phyloP scores from a whole-genome alignment of 2,888 invertebrate species.

The Drosophila fungiperda region DNA sequence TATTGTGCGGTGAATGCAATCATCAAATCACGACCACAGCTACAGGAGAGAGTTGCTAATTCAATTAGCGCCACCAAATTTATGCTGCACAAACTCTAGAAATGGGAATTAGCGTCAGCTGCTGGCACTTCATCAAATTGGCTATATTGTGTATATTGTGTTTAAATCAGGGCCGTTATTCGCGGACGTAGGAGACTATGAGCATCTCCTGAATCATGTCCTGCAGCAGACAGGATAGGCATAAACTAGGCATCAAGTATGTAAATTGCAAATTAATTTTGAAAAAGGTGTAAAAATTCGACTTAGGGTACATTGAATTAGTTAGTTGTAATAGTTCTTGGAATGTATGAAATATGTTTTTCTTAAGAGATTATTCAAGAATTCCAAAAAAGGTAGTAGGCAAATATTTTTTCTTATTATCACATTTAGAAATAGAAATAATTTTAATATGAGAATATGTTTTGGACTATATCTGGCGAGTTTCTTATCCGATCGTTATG shows the following conservation, averaged over 20 bases:
- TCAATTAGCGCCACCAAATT: slow-evolving; percentile 69
- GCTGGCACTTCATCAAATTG: slow-evolving; percentile 61
- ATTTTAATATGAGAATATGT: neutral
- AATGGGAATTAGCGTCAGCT: slow-evolving; percentile 43
- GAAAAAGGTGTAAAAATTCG: neutral
- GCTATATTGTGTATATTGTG: slow-evolving; percentile 71
- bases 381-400: too few relatives aligned
- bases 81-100: slow-evolving; percentile 27
- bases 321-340: neutral
- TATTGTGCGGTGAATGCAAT: slow-evolving; percentile 47
- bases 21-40: slow-evolving; percentile 48
- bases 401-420: neutral
- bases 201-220: slow-evolving; percentile 25
- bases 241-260: slow-evolving; percentile 38
- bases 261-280: neutral
- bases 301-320: neutral
- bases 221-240: slow-evolving; percentile 9
- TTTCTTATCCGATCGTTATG: neutral
- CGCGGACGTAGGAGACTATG: slow-evolving; percentile 11
- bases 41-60: slow-evolving; percentile 52
- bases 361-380: neutral
- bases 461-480: neutral
- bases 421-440: neutral
- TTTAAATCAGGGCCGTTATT: slow-evolving; percentile 57
- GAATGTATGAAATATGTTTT: neutral